Conservation (phyloP, 2,797 vertebrate species). For the Miichthys miiuy region DNA sequence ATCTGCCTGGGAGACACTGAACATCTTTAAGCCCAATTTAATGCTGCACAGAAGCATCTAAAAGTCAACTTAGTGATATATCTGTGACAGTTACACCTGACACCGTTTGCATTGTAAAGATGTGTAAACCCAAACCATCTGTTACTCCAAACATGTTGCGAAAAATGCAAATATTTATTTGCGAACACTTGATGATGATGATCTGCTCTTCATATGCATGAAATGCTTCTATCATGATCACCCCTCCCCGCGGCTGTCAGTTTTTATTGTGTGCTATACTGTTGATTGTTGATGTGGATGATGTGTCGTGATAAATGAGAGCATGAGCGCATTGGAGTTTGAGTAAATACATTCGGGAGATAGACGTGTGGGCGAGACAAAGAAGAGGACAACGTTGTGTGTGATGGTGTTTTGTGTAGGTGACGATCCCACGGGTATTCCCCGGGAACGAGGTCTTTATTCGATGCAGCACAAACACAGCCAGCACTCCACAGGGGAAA, state of each 20-base stretch:
- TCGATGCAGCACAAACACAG: slow-evolving; percentile 74
- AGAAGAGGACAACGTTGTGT: slow-evolving; percentile 53
- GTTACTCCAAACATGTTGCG: background rate
- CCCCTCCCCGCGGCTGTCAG: slow-evolving; percentile 30
- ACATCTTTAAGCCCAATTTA: slow-evolving; percentile 12
- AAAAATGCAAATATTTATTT: slow-evolving; percentile 39
- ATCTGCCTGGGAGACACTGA: slow-evolving; percentile 16
- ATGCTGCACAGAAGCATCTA: slow-evolving; percentile 13
- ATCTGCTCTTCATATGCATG: slow-evolving; percentile 35
- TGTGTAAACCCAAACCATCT: slow-evolving; percentile 22
- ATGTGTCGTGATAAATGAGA: slow-evolving; percentile 43
- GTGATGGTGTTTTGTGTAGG: slow-evolving; percentile 72
- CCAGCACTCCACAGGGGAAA: slow-evolving; percentile 64
- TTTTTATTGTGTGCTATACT: slow-evolving; percentile 32
- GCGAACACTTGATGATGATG: slow-evolving; percentile 27
- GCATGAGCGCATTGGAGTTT: slow-evolving; percentile 45
- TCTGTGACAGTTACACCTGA: slow-evolving; percentile 6
- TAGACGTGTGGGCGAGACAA: slow-evolving; percentile 64
- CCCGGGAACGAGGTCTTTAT: slow-evolving; percentile 68
- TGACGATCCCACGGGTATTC: slow-evolving; percentile 67
- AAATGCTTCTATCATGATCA: slow-evolving; percentile 23
- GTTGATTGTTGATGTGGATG: slow-evolving; percentile 50
- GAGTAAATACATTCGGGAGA: slow-evolving; percentile 62
- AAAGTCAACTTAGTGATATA: slow-evolving; percentile 1
- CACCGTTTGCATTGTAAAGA: slow-evolving; percentile 18